A percentile compares a stretch with the other conserved stretches of the same genome.
Evolutionary conservation across 2,888 invertebrate genomes (phyloP).

Genomic region (Orthonevra nobilis): DNA sequence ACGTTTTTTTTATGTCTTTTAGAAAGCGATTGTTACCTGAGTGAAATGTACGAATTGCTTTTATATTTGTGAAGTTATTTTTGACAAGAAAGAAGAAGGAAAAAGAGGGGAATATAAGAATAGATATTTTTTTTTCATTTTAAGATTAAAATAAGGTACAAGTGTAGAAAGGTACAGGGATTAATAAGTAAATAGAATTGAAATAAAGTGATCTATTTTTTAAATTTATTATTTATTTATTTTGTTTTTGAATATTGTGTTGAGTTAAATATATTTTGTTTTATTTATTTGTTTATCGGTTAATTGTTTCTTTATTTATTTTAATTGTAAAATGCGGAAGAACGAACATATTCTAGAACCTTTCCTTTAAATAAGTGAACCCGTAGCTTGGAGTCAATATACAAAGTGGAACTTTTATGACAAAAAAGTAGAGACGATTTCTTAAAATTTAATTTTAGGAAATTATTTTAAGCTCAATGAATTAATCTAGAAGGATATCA

Average conservation of each 20-base stretch:
- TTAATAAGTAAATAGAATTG: conserved; percentile 38
- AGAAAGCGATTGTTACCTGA: conserved; percentile 68
- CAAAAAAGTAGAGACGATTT: no score
- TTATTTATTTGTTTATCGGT: conserved; percentile 12
- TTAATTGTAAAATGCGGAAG: conserved; percentile 31
- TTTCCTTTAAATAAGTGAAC: not conserved
- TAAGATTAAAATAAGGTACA: conserved; percentile 33
- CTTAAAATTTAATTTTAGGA: no score
- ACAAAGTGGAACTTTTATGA: no score
- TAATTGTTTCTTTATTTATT: conserved; percentile 13
- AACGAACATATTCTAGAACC: conserved; percentile 48
- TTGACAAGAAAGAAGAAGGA: conserved; percentile 5
- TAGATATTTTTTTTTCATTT: conserved; percentile 6
- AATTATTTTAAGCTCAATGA: no score
- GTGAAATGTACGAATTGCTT: conserved; percentile 63
- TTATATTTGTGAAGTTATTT: conserved; percentile 19
- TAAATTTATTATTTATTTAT: conserved; percentile 22
- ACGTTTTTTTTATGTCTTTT: conserved; percentile 6
- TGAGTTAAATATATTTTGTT: conserved; percentile 6
- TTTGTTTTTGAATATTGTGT: conserved; percentile 4
- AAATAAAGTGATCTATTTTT: conserved; percentile 29
- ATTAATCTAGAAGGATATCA: no score
- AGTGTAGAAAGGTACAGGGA: conserved; percentile 53
- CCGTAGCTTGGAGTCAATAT: not conserved
- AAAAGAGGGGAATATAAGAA: conserved; percentile 12